Conservation (phyloP, 2,113 vertebrate genomes). For the Nibea coibor region DNA sequence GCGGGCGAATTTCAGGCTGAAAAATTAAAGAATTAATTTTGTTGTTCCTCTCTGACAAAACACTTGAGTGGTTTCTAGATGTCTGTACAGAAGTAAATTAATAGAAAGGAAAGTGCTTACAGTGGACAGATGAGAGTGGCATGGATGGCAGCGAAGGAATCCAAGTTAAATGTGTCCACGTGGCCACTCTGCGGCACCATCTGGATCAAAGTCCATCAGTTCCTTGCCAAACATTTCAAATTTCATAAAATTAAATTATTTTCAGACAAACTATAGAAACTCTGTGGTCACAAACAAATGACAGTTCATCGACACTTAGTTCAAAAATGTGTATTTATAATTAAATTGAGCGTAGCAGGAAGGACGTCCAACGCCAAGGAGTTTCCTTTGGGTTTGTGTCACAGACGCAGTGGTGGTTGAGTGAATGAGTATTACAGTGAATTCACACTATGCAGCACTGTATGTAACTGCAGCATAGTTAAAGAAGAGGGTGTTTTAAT, state of each 20-base stretch:
- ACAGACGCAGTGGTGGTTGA: too few relatives aligned
- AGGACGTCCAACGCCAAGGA: background rate
- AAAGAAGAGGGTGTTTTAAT: background rate
- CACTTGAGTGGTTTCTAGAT: too few relatives aligned
- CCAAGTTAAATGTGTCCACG: too few relatives aligned
- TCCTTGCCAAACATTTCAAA: background rate
- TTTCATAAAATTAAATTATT: background rate
- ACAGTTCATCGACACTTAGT: too few relatives aligned
- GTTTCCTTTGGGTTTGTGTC: background rate
- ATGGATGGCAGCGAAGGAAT: too few relatives aligned
- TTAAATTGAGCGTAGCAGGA: background rate
- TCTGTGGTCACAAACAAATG: too few relatives aligned
- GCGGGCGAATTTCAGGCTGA: accelerated
- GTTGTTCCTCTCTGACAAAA: background rate
- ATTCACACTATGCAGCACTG: background rate
- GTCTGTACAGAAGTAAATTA: background rate
- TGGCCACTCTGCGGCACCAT: too few relatives aligned
- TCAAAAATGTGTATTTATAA: background rate
- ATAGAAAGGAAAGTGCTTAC: too few relatives aligned
- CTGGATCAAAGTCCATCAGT: too few relatives aligned
- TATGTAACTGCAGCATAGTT: background rate
- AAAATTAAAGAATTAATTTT: background rate
- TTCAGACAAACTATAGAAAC: background rate
- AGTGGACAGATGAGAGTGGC: too few relatives aligned
- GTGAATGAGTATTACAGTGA: too few relatives aligned